These are phyloP conservation scores for Lochmaea capreae DNA, from an alignment of 2,888 invertebrate species.

Conservation along the genomic window DNA sequence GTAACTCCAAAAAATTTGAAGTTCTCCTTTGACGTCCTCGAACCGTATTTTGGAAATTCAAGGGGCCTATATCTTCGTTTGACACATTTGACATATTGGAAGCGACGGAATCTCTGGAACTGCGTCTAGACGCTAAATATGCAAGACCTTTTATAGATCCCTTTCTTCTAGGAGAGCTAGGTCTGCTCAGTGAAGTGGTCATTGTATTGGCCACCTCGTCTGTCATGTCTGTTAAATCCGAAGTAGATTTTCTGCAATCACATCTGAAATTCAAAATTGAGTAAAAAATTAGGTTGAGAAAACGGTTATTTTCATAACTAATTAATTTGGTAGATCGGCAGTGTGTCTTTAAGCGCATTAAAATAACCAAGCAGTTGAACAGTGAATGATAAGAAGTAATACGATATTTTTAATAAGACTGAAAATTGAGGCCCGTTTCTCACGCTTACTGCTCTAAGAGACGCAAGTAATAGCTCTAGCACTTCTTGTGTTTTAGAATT, in stretches of 20 bases:
- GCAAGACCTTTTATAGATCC: slow-evolving; percentile 79
- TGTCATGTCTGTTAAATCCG: slow-evolving; percentile 76
- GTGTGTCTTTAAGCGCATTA: too few species aligned
- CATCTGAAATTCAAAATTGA: slow-evolving; percentile 46
- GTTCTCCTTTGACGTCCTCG: slow-evolving; percentile 83
- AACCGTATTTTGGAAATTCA: slow-evolving; percentile 83
- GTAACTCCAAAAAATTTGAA: slow-evolving; percentile 87
- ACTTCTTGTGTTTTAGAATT: too few species aligned
- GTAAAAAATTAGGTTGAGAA: too few species aligned
- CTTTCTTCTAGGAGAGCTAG: slow-evolving; percentile 75
- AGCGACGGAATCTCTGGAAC: slow-evolving; percentile 72
- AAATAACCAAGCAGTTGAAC: too few species aligned
- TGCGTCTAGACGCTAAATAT: slow-evolving; percentile 86
- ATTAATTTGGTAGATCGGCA: too few species aligned
- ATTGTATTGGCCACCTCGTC: slow-evolving; percentile 70
- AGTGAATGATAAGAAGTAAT: too few species aligned
- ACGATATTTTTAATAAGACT: too few species aligned
- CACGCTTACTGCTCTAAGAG: too few species aligned
- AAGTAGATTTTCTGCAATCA: slow-evolving; percentile 80
- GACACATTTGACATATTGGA: slow-evolving; percentile 79
- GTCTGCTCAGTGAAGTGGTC: slow-evolving; percentile 72
- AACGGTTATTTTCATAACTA: too few species aligned
- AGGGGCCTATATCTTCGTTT: slow-evolving; percentile 84
- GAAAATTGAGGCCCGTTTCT: too few species aligned
- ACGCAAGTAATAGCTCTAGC: too few species aligned